phyloP scores from a whole-genome alignment of 92 coral and sea anemone species.

The Epizoanthus ramosus region DNA sequence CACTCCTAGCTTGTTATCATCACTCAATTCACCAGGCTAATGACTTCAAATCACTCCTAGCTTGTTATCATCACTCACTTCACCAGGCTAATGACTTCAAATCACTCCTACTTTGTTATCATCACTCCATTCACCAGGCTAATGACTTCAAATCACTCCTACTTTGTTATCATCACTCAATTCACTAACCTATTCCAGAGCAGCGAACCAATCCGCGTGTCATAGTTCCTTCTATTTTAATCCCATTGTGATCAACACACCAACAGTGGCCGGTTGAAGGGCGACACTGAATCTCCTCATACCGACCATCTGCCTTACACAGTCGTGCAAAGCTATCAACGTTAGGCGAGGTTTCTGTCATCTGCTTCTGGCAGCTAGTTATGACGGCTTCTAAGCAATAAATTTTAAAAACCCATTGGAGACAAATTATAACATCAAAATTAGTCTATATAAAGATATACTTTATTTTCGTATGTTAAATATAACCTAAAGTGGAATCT shows the following conservation, averaged over 20 bases:
- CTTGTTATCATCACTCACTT: no score
- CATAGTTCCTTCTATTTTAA: conserved; percentile 65
- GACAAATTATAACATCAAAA: not conserved
- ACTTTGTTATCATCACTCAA: no score
- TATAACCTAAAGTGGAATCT: no score
- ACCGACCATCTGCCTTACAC: conserved; percentile 82
- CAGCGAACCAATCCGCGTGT: conserved; percentile 56
- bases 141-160: no score
- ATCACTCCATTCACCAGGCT: no score
- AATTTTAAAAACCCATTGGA: not conserved
- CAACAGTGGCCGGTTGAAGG: conserved; percentile 81
- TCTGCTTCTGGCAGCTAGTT: conserved; percentile 16
- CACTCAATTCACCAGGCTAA: no score
- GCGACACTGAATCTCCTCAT: conserved; percentile 85
- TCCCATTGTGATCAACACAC: conserved; percentile 88
- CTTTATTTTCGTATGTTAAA: no score
- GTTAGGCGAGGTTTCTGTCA: not conserved
- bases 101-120: no score
- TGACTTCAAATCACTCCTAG: no score
- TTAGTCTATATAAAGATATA: no score
- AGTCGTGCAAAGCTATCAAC: conserved; percentile 56
- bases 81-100: not conserved
- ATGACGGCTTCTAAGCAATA: not conserved
- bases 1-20: no score
- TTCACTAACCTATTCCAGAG: conserved; percentile 65